phyloP scores from a whole-genome alignment of 2,888 invertebrate species.

The Julus scandinavius region DNA sequence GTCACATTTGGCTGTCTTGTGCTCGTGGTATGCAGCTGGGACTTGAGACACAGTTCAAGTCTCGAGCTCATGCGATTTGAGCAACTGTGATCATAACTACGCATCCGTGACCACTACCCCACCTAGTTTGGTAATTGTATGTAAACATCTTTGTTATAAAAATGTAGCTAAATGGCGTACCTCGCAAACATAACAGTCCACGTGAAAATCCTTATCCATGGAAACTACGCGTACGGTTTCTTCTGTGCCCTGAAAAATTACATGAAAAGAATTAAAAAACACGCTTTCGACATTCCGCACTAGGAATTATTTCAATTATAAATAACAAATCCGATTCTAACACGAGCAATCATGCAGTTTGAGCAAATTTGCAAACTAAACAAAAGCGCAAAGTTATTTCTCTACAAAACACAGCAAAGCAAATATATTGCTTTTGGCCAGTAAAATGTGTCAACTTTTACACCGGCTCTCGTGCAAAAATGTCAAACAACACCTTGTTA shows the following conservation, averaged over 20 bases:
- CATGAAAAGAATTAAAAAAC: background rate
- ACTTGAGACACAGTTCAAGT: too few species aligned
- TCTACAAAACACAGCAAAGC: background rate
- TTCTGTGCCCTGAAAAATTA: conserved; percentile 81
- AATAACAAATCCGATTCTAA: background rate
- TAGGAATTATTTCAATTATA: background rate
- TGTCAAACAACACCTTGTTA: background rate
- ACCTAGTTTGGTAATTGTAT: too few species aligned
- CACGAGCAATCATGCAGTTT: background rate
- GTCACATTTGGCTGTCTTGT: too few species aligned
- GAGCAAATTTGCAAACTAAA: background rate
- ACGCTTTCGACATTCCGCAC: background rate
- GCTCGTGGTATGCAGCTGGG: too few species aligned
- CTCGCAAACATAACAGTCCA: conserved; percentile 98
- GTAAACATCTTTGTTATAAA: too few species aligned
- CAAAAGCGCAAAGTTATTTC: background rate
- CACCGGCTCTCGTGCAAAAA: conserved; percentile 2
- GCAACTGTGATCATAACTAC: too few species aligned
- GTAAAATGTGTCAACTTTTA: background rate
- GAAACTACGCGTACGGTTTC: conserved; percentile 98
- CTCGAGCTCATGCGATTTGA: too few species aligned
- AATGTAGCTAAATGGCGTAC: conserved; percentile 64
- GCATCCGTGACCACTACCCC: too few species aligned
- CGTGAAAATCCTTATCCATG: conserved; percentile 99
- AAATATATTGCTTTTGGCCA: background rate